Evolutionary conservation across 2,888 invertebrate species (phyloP).

Genomic region (Dimorphilus gyrociliatus): DNA sequence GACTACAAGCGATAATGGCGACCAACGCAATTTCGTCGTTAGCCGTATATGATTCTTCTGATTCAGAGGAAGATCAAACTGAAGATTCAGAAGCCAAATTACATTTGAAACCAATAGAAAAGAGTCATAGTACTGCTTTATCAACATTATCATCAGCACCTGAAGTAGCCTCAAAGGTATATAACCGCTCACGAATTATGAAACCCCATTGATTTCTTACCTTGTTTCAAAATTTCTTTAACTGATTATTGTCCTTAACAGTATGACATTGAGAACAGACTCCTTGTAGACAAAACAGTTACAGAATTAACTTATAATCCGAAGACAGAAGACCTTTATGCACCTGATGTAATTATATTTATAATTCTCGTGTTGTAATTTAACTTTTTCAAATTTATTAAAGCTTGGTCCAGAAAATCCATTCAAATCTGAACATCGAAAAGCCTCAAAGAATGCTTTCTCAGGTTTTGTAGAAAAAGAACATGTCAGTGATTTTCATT

Average conservation of each 20-base stretch:
- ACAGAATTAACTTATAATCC: constrained; percentile 79
- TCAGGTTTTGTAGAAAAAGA: constrained; percentile 88
- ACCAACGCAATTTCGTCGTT: constrained; percentile 45
- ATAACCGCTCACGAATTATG: constrained; percentile 3
- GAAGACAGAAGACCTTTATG: constrained; percentile 80
- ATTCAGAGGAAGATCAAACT: constrained; percentile 43
- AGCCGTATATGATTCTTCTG: constrained; percentile 57
- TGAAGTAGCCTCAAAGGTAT: constrained; percentile 56
- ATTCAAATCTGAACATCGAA: constrained; percentile 72
- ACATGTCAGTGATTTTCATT: constrained; percentile 87
- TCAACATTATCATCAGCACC: constrained; percentile 58
- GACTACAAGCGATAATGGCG: no score
- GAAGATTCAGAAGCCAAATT: constrained; percentile 14
- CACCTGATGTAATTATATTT: constrained; percentile 49
- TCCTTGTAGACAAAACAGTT: constrained; percentile 57
- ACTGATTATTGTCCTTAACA: no score
- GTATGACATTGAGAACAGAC: constrained; percentile 54
- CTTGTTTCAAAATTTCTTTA: no score
- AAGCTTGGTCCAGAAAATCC: constrained; percentile 76
- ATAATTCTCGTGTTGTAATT: no score
- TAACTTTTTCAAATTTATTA: constrained; percentile 3
- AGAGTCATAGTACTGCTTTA: constrained; percentile 9
- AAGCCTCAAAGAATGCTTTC: constrained; percentile 69
- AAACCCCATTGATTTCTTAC: no score
- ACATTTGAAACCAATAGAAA: constrained; percentile 21